Evolutionary conservation across 1,140 invertebrate genomes (phyloP), one percentile per base, ranked within the genome.

Genomic region (Amphibalanus amphitrite): DNA sequence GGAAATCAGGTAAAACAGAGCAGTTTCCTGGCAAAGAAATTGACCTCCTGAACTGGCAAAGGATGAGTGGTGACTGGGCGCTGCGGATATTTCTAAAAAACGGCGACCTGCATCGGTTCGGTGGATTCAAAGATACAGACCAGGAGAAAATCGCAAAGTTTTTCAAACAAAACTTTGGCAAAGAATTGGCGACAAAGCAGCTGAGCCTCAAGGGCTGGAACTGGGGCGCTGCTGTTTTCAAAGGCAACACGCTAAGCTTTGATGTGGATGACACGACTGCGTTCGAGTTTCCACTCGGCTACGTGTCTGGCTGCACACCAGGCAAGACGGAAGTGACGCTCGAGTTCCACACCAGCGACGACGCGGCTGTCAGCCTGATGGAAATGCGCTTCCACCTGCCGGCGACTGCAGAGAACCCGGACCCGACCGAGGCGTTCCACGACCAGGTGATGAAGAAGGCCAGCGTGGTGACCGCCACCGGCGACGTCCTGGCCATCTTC

Each of bases 331-430:
- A 99, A 86, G 93, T 98, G 0, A 97, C 95, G 15, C 79, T 99
- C 33, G 97, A 99, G 80, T 99, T 98, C 80, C 96, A 99, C 85
- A 91, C 93, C 85, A 98, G 98, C 83, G 97, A 99, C 79, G 97
- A 99, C 82, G 94, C 94, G 3, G 89, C 95, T 10, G 93, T 98
- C 0, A 93, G 91, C 77, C 82, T 99, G 70, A 90, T 95, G 85
- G 97, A 99, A 83, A 92, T 99, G 87, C 84, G 97, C 64, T 98
- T 99, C 80, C 94, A 97, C 80, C 95, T 99, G 79, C 97, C 97
- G 25, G 84, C 90, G 0, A 89, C 86, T 76, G 91, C 93, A 76
- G 87, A 86, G 1, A 93, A 94, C 77, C 76, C 77, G 23, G 94
- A 97, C 83, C 88, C 93, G 4, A 93, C 98, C 0, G 92, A 97